A percentile compares a stretch with the other conserved stretches of the same genome.
Conservation (phyloP, 2,888 invertebrate genomes). For the Nephrotoma guestfalica region DNA sequence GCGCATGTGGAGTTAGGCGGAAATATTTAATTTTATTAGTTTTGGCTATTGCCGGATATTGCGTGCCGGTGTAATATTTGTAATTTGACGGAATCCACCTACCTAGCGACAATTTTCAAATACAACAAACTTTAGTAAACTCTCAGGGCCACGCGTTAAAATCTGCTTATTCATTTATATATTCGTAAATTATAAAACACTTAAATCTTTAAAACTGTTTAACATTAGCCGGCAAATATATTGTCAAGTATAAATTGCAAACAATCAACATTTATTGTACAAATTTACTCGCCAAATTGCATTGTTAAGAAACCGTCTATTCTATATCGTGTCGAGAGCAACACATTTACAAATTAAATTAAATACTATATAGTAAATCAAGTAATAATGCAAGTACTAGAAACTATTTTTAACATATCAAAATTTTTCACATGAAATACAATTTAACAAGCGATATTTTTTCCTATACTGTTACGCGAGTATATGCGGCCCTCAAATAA, state of each 20-base stretch:
- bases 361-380: neutral
- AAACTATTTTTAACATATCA: neutral
- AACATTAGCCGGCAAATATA: neutral
- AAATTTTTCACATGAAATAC: neutral
- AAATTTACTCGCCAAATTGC: neutral
- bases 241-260: neutral
- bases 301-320: no score
- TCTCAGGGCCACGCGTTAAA: neutral
- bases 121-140: neutral
- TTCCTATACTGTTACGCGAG: neutral
- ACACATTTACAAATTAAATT: neutral
- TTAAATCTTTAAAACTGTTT: neutral
- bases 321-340: neutral
- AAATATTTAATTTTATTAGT: neutral
- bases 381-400: neutral
- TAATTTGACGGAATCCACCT: neutral
- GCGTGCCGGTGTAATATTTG: neutral
- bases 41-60: neutral
- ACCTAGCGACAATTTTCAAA: neutral
- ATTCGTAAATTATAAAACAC: no score
- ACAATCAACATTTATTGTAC: neutral
- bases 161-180: neutral
- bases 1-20: neutral
- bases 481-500: neutral
- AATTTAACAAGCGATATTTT: neutral